Conservation (phyloP, 2,888 invertebrate genomes). For the Salticus scenicus region DNA sequence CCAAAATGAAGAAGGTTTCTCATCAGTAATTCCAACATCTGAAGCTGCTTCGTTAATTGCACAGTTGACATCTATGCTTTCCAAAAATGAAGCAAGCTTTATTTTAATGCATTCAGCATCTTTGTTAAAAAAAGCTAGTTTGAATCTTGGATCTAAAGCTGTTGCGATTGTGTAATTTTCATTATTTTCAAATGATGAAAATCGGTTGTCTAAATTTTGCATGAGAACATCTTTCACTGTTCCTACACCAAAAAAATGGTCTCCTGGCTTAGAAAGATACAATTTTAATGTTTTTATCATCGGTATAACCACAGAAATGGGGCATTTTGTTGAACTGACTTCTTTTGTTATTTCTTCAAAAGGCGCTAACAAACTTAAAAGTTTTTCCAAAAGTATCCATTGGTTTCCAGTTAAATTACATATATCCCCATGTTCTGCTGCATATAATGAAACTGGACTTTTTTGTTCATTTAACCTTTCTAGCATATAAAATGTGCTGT, state of each 20-base stretch:
- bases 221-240: no score
- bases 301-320: conserved; percentile 18
- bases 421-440: not conserved
- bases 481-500: conserved; percentile 17
- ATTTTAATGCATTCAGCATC: not conserved
- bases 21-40: not conserved
- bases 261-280: no score
- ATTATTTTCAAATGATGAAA: no score
- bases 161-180: no score
- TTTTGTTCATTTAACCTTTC: not conserved
- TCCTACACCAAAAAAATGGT: no score
- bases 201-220: no score
- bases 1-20: not conserved
- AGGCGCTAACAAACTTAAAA: not conserved
- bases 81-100: not conserved
- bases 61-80: not conserved
- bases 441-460: not conserved
- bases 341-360: conserved; percentile 16
- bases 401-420: not conserved
- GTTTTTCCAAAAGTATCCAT: conserved; percentile 5
- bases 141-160: no score
- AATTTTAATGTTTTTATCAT: not conserved
- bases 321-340: not conserved
- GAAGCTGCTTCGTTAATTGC: not conserved
- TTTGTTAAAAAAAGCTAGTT: not conserved